Base-by-base conservation (phyloP, 1,140 invertebrate genomes). In the Mesaphorura yosii region DNA sequence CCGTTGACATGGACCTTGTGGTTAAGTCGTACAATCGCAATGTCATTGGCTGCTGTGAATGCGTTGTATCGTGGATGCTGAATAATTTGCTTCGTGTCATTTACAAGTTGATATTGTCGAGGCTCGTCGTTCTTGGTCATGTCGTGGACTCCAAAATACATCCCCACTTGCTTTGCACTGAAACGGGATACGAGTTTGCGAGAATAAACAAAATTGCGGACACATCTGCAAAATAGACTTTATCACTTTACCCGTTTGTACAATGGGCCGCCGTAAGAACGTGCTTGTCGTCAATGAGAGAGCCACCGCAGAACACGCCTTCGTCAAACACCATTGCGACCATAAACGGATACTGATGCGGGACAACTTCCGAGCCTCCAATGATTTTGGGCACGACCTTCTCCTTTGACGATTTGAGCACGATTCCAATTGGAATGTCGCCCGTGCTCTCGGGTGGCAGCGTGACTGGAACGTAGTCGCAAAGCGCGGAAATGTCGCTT, bases 191-290 rank as follows among this genome's bases (percentile, higher is more conserved):
- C 10, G 31, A 34, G n/a, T 34, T 34, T 34, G 10, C n/a, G n/a
- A 48, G 37, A 31, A 34, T 14, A n/a, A 44, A 41, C 31, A n/a
- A 10, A 25, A 12, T 26, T 28, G 7, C 14, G 22, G 15, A 14
- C 12, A 47, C 22, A 44, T 44, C 14, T 44, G 41, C 22, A 20
- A 12, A 44, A 44, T 20, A 12, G 3, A 53, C 28, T 10, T 25
- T 46, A 23, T 40, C 29, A 17, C 39, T 44, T 20, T 17, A 42
- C 4, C 28, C 29, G 10, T 34, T 41, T 6, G 15, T 28, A 34
- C 56, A 61, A 22, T 55, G 52, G 47, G 55, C 59, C 15, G 59
- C 56, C 15, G 59, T 61, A 5, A 61, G 25, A 17, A 61, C 50
- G 42, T 55, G 34, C 1, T 20, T 5, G 1, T 49, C 44, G 17